These are phyloP conservation scores for Moxostoma hubbsi DNA, from an alignment of 2,797 vertebrate genomes.

Conservation along the genomic window DNA sequence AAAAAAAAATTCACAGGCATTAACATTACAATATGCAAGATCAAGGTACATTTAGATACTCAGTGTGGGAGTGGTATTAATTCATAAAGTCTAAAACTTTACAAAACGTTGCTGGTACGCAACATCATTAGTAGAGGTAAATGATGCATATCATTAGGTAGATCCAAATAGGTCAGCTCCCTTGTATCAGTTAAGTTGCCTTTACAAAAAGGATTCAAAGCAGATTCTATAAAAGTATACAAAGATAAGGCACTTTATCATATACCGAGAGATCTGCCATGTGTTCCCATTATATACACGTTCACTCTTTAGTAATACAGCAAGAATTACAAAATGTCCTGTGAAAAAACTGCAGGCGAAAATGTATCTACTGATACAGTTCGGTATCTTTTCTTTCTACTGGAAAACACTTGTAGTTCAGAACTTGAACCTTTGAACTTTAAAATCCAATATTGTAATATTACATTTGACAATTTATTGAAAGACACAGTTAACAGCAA, in stretches of 20 bases:
- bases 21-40: constrained; percentile 17
- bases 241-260: constrained; percentile 44
- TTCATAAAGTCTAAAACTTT: constrained; percentile 45
- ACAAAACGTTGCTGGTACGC: constrained; percentile 20
- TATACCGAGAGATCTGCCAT: not conserved
- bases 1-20: constrained; percentile 8
- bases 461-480: not conserved
- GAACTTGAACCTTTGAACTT: not conserved
- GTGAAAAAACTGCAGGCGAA: not conserved
- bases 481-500: constrained; percentile 2
- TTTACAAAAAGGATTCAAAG: constrained; percentile 5
- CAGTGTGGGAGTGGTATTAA: constrained; percentile 8
- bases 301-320: constrained; percentile 16
- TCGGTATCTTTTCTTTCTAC: not conserved
- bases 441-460: not conserved
- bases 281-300: constrained; percentile 7
- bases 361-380: not conserved
- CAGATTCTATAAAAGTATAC: constrained; percentile 7
- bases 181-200: constrained; percentile 13
- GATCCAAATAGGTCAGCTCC: constrained; percentile 7
- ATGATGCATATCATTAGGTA: not conserved
- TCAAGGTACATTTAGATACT: constrained; percentile 12
- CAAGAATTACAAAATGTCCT: constrained; percentile 37
- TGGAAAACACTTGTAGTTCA: not conserved
- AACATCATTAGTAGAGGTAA: constrained; percentile 17